Evolutionary conservation across 2,888 invertebrate genomes (phyloP).

Genomic region (Drosophila putrida): DNA sequence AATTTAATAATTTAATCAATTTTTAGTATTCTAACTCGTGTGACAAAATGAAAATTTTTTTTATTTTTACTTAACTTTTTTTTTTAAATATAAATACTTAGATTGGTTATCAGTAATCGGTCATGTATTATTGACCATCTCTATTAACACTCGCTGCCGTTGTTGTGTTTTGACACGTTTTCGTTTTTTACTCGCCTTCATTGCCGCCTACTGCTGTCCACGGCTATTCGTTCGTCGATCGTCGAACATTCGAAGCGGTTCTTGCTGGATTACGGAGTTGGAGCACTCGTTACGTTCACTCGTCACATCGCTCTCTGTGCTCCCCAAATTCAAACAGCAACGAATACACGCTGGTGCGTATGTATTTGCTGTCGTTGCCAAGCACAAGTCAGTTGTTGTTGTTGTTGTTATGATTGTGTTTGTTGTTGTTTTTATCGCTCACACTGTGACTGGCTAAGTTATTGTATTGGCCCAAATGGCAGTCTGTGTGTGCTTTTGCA

Average conservation of each 20-base stretch:
- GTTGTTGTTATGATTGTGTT: slow-evolving; percentile 14
- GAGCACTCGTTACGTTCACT: slow-evolving; percentile 43
- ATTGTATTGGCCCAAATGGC: slow-evolving; percentile 51
- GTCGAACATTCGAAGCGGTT: slow-evolving; percentile 38
- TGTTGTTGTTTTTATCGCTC: slow-evolving; percentile 29
- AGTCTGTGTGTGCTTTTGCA: slow-evolving; percentile 20
- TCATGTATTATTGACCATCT: background rate
- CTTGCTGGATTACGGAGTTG: slow-evolving; percentile 41
- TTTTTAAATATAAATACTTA: background rate
- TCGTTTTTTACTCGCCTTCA: slow-evolving; percentile 40
- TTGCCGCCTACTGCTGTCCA: slow-evolving; percentile 28
- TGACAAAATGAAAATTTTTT: too few relatives aligned
- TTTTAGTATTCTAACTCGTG: too few relatives aligned
- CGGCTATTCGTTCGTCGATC: slow-evolving; percentile 46
- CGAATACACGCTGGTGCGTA: background rate
- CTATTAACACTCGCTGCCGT: background rate
- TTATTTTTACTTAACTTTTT: too few relatives aligned
- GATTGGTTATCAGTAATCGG: background rate
- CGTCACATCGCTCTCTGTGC: slow-evolving; percentile 41
- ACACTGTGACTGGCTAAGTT: slow-evolving; percentile 10
- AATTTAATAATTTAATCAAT: too few relatives aligned
- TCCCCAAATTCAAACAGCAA: slow-evolving; percentile 12
- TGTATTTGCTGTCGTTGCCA: slow-evolving; percentile 34
- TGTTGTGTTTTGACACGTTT: slow-evolving; percentile 70
- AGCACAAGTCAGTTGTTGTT: slow-evolving; percentile 27